A percentile compares a stretch with the other conserved stretches of the same genome.
These are phyloP conservation scores for Drosophila fuyamai DNA, from an alignment of 1,140 invertebrate genomes.

Conservation along the genomic window DNA sequence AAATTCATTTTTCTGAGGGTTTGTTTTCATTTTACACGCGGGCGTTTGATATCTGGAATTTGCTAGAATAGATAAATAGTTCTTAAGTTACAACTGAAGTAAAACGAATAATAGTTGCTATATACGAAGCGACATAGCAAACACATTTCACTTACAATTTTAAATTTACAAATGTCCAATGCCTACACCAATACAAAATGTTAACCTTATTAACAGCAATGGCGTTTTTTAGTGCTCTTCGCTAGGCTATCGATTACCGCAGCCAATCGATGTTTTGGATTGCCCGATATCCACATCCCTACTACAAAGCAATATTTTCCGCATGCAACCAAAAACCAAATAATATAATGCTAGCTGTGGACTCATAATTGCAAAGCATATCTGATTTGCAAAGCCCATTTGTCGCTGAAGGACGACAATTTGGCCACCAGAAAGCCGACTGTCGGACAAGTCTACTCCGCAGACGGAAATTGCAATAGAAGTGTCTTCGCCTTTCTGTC, in stretches of 20 bases:
- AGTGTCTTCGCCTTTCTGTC: constrained; percentile 21
- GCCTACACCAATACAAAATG: constrained; percentile 9
- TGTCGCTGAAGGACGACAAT: not conserved
- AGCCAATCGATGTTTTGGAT: constrained; percentile 2
- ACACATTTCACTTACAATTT: no score
- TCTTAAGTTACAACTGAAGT: no score
- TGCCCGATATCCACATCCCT: constrained; percentile 25
- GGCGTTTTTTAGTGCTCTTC: not conserved
- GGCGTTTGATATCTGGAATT: not conserved
- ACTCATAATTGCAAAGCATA: constrained; percentile 21
- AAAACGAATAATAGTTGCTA: no score
- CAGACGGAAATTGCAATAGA: not conserved
- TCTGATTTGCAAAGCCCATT: constrained; percentile 2
- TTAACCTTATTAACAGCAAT: not conserved
- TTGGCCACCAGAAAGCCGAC: not conserved
- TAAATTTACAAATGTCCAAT: not conserved
- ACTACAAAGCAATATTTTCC: constrained; percentile 52
- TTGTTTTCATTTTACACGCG: not conserved
- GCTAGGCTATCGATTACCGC: not conserved
- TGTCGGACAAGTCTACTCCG: not conserved
- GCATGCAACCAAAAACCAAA: constrained; percentile 40
- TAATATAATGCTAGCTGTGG: constrained; percentile 14
- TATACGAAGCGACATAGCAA: no score
- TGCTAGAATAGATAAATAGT: not conserved
- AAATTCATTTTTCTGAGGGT: not conserved